phyloP scores from a whole-genome alignment of 2,888 invertebrate genomes.

The Hypercompe scribonia region DNA sequence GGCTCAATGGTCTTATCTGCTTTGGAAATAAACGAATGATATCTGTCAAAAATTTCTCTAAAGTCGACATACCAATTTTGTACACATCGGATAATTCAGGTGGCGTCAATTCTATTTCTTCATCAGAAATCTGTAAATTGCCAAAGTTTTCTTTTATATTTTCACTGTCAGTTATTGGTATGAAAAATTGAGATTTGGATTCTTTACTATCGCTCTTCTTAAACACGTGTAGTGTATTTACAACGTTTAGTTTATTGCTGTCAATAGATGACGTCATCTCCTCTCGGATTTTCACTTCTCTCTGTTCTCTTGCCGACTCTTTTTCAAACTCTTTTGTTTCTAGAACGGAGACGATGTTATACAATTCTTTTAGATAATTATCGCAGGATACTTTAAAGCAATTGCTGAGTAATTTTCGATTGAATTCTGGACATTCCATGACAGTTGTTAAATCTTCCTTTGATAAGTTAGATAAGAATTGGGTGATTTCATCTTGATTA shows the following conservation, averaged over 20 bases:
- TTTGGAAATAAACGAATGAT: conserved; percentile 79
- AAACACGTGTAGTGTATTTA: conserved; percentile 77
- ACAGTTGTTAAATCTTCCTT: conserved; percentile 77
- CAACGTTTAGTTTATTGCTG: conserved; percentile 78
- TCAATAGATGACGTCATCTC: conserved; percentile 77
- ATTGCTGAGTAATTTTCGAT: conserved; percentile 81
- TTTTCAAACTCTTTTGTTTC: conserved; percentile 75
- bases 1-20: conserved; percentile 80
- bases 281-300: conserved; percentile 64
- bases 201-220: conserved; percentile 79
- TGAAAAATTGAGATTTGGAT: conserved; percentile 83
- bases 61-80: conserved; percentile 59
- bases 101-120: conserved; percentile 69
- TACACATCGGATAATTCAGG: conserved; percentile 78
- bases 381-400: conserved; percentile 84
- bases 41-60: conserved; percentile 76
- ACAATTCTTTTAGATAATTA: conserved; percentile 77
- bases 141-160: conserved; percentile 73
- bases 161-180: conserved; percentile 75
- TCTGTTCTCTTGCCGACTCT: conserved; percentile 67
- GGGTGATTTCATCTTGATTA: conserved; percentile 72
- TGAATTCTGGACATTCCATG: conserved; percentile 80
- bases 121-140: conserved; percentile 74
- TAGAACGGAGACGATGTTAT: conserved; percentile 66
- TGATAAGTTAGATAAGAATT: conserved; percentile 68